These are phyloP conservation scores for Potamilus streckersoni DNA, from an alignment of 1,140 invertebrate genomes.

Conservation along the genomic window DNA sequence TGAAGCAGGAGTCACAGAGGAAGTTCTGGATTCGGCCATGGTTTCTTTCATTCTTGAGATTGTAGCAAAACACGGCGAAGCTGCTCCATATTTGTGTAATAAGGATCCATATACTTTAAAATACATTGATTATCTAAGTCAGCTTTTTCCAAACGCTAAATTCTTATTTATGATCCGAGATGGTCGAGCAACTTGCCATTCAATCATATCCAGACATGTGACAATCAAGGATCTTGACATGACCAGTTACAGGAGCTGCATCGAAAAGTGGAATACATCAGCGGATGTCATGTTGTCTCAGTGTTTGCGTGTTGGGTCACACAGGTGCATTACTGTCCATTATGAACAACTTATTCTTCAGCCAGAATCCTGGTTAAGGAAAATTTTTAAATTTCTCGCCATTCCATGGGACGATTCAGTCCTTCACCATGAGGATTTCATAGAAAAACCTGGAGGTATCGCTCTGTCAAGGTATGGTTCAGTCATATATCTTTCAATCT, in stretches of 20 bases:
- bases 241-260: conserved; percentile 89
- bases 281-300: conserved; percentile 93
- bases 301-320: conserved; percentile 82
- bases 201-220: conserved; percentile 93
- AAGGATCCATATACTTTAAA: conserved; percentile 98
- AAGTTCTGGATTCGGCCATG: conserved; percentile 92
- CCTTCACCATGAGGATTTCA: conserved; percentile 94
- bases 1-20: conserved; percentile 92
- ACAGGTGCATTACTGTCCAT: conserved; percentile 86
- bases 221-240: conserved; percentile 97
- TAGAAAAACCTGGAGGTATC: conserved; percentile 87
- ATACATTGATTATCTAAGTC: conserved; percentile 81
- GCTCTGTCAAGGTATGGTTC: conserved; percentile 79
- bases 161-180: conserved; percentile 98
- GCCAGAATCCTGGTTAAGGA: conserved; percentile 87
- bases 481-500: too few relatives aligned
- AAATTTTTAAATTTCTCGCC: conserved; percentile 88
- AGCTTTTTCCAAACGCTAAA: conserved; percentile 81
- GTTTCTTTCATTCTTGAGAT: conserved; percentile 93
- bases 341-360: conserved; percentile 97
- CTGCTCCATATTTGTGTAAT: conserved; percentile 91
- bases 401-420: conserved; percentile 95
- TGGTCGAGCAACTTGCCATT: conserved; percentile 95
- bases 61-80: conserved; percentile 93
- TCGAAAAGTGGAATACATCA: conserved; percentile 95